Evolutionary conservation across 2,888 invertebrate genomes (phyloP).

Genomic region (Heliconius cydno): DNA sequence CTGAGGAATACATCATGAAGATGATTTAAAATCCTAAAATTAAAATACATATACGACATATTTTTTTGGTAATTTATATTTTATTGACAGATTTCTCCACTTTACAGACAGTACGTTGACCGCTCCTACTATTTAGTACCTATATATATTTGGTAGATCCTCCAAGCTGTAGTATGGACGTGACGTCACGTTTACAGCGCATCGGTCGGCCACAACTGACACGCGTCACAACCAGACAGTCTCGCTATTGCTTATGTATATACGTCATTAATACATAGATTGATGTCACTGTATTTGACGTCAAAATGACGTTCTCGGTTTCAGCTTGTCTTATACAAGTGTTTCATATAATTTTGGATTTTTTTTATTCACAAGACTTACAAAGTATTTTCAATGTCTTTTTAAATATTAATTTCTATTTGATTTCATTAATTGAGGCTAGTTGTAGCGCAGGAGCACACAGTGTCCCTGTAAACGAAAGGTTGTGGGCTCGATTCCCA

Average conservation of each 20-base stretch:
- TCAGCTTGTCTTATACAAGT: background rate
- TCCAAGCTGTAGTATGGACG: slow-evolving; percentile 49
- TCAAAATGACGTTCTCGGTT: background rate
- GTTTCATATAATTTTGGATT: background rate
- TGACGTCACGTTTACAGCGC: slow-evolving; percentile 57
- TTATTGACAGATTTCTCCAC: background rate
- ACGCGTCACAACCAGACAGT: slow-evolving; percentile 53
- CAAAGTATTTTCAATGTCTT: background rate
- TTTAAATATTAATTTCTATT: no score
- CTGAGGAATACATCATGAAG: no score
- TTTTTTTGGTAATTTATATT: background rate
- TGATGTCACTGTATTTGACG: background rate
- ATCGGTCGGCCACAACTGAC: slow-evolving; percentile 59
- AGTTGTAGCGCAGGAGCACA: no score
- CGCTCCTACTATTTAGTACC: background rate
- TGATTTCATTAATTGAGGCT: no score
- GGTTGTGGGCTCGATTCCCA: no score
- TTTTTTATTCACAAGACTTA: background rate
- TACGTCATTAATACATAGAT: slow-evolving; percentile 3
- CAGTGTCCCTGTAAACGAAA: no score
- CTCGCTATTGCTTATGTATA: slow-evolving; percentile 50
- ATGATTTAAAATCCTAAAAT: background rate
- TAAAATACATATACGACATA: background rate
- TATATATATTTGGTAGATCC: slow-evolving; percentile 21
- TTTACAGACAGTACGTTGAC: slow-evolving; percentile 1